Percentiles rank a stretch among this genome's conserved stretches.
Conservation (phyloP, 2,888 invertebrate genomes). For the Plusia festucae region DNA sequence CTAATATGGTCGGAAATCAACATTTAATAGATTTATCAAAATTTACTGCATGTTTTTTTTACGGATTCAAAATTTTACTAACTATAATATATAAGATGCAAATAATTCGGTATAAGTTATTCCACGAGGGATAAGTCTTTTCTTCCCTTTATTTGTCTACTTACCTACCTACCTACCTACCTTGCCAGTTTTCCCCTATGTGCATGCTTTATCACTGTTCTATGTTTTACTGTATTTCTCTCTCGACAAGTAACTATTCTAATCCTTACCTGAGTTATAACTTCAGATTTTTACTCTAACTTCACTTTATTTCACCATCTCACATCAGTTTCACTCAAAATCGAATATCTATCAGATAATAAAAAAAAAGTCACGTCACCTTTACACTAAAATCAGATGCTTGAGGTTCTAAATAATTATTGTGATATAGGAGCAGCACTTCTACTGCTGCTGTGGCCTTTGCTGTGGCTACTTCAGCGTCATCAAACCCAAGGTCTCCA, state of each 20-base stretch:
- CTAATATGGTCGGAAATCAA: constrained; percentile 16
- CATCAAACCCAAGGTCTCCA: constrained; percentile 94
- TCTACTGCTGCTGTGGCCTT: constrained; percentile 97
- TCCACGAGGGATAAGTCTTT: constrained; percentile 6
- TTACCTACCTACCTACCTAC: no score
- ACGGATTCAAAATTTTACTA: constrained; percentile 12
- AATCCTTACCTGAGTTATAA: background rate
- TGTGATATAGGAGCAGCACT: constrained; percentile 92
- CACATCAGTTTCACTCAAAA: constrained; percentile 8
- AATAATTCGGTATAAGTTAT: constrained; percentile 2
- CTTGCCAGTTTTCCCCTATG: constrained; percentile 21
- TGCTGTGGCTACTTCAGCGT: constrained; percentile 96
- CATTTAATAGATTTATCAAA: constrained; percentile 31
- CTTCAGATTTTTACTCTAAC: constrained; percentile 7
- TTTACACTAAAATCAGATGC: background rate
- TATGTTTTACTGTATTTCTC: constrained; percentile 17
- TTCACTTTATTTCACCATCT: constrained; percentile 6
- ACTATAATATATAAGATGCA: constrained; percentile 11
- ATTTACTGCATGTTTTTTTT: constrained; percentile 50
- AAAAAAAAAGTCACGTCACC: background rate
- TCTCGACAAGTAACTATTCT: constrained; percentile 7
- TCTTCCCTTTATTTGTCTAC: constrained; percentile 3
- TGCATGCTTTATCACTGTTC: constrained; percentile 45
- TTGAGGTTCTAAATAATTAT: constrained; percentile 26
- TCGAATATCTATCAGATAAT: constrained; percentile 10